phyloP scores from a whole-genome alignment of 2,888 invertebrate genomes.

The Drosophila siamana region DNA sequence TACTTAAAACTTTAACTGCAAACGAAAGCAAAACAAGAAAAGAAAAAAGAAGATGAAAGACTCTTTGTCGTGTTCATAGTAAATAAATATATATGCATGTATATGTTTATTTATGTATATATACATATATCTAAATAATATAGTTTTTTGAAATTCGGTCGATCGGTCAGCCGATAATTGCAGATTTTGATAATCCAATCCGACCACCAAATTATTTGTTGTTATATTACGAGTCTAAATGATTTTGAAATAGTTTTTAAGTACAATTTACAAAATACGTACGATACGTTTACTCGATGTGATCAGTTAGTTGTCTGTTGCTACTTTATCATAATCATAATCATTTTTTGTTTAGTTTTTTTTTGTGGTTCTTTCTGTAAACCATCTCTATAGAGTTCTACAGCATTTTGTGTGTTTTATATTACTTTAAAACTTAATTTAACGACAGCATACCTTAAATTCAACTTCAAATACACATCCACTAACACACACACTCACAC shows the following conservation, averaged over 20 bases:
- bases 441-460: slow-evolving; percentile 42
- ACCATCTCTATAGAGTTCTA: slow-evolving; percentile 26
- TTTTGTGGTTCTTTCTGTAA: slow-evolving; percentile 19
- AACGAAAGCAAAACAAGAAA: slow-evolving; percentile 14
- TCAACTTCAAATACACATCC: slow-evolving; percentile 23
- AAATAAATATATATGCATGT: slow-evolving; percentile 27
- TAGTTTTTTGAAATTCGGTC: slow-evolving; percentile 30
- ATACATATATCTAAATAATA: slow-evolving; percentile 8
- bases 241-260: slow-evolving; percentile 70
- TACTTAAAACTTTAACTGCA: slow-evolving; percentile 1
- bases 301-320: slow-evolving; percentile 74
- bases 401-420: slow-evolving; percentile 31
- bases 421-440: slow-evolving; percentile 34
- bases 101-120: slow-evolving; percentile 2
- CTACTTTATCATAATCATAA: slow-evolving; percentile 52
- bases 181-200: slow-evolving; percentile 58
- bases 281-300: slow-evolving; percentile 63
- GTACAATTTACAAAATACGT: slow-evolving; percentile 41
- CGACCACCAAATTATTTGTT: slow-evolving; percentile 69
- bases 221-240: slow-evolving; percentile 57
- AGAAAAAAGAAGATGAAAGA: slow-evolving; percentile 28
- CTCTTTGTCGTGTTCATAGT: slow-evolving; percentile 36
- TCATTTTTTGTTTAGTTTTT: slow-evolving; percentile 32
- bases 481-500: slow-evolving; percentile 24
- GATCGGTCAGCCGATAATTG: slow-evolving; percentile 23